These are phyloP conservation scores for Ataeniobius toweri DNA, from an alignment of 2,797 vertebrate genomes.

Conservation along the genomic window DNA sequence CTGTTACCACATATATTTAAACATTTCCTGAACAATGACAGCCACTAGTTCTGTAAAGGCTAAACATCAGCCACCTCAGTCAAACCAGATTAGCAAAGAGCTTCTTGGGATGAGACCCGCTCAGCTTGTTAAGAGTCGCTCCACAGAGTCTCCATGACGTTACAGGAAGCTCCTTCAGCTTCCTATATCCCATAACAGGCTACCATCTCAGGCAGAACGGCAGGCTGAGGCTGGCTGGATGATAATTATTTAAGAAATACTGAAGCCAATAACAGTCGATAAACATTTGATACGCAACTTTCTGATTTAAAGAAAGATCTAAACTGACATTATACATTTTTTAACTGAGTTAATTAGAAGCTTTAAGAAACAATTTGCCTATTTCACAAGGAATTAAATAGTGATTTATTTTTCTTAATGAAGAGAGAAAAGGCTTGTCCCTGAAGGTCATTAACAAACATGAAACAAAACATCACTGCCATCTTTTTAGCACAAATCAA, in stretches of 20 bases:
- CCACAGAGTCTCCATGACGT: slow-evolving; percentile 9
- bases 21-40: not conserved
- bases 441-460: too few relatives aligned
- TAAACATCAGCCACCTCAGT: not conserved
- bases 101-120: slow-evolving; percentile 12
- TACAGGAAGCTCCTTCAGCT: slow-evolving; percentile 2
- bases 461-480: not conserved
- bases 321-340: not conserved
- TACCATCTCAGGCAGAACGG: not conserved
- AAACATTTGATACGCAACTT: not conserved
- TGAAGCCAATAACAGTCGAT: not conserved
- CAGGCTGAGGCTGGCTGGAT: not conserved
- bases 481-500: slow-evolving; percentile 28
- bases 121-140: not conserved
- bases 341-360: not conserved
- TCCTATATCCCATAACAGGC: not conserved
- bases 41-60: not conserved
- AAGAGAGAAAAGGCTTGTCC: not conserved
- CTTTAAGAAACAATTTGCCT: not conserved
- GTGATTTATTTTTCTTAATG: not conserved
- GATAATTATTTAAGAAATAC: not conserved
- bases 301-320: not conserved
- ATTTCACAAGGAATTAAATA: not conserved
- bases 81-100: slow-evolving; percentile 37
- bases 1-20: not conserved